Percentiles rank a stretch among this genome's conserved stretches.
phyloP scores from a whole-genome alignment of 2,113 vertebrate genomes.

The Aplodontia rufa region DNA sequence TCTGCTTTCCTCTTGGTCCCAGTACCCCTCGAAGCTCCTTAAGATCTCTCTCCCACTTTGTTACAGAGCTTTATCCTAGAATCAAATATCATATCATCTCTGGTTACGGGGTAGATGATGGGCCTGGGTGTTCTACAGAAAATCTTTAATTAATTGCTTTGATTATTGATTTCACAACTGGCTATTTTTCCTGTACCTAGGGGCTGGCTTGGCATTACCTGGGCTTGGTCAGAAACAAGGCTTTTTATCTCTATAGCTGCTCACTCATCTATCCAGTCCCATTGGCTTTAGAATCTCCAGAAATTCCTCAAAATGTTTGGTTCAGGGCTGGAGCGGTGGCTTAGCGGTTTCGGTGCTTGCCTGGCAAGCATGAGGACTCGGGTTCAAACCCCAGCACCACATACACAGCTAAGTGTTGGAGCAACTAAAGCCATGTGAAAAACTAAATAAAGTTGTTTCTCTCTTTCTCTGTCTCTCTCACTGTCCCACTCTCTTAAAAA shows the following conservation, averaged over 20 bases:
- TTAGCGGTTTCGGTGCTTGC: too few relatives aligned
- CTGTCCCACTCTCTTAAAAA: too few relatives aligned
- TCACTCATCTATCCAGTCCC: neutral
- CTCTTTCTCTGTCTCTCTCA: too few relatives aligned
- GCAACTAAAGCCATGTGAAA: too few relatives aligned
- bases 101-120: too few relatives aligned
- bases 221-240: neutral
- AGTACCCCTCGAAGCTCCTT: neutral
- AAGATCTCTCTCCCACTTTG: neutral
- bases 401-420: too few relatives aligned
- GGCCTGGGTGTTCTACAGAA: neutral
- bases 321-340: too few relatives aligned
- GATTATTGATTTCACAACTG: neutral
- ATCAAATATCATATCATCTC: neutral
- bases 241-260: neutral
- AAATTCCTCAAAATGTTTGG: neutral
- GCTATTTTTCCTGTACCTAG: neutral
- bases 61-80: neutral
- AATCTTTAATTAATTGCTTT: neutral
- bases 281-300: neutral
- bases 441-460: too few relatives aligned
- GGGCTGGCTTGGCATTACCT: neutral
- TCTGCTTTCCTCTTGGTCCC: neutral
- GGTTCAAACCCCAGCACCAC: too few relatives aligned
- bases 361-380: too few relatives aligned